A percentile compares a stretch with the other conserved stretches of the same genome.
Conservation (phyloP, 2,113 vertebrate species). For the Lycocorax pyrrhopterus region DNA sequence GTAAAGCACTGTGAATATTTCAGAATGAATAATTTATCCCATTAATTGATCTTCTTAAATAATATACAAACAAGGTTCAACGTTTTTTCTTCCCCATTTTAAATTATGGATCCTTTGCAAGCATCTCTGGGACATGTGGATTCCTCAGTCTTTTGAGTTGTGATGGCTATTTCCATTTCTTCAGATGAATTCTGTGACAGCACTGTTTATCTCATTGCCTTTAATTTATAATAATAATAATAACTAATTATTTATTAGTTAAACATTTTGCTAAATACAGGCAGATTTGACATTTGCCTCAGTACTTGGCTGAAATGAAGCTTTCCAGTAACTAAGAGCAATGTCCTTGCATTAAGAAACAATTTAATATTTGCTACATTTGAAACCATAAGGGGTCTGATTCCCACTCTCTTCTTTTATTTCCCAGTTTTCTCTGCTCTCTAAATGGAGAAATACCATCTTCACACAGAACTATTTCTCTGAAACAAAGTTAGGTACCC, state of each 20-base stretch:
- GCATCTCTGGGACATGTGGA: not conserved
- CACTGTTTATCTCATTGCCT: not conserved
- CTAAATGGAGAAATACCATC: not conserved
- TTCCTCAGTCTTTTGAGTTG: not conserved
- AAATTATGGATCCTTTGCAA: not conserved
- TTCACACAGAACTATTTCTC: accelerated
- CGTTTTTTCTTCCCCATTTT: not conserved
- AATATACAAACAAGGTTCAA: not conserved
- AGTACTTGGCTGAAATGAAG: not conserved
- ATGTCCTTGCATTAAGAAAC: not conserved
- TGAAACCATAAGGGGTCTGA: not conserved
- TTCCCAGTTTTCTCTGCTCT: not conserved
- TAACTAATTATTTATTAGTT: not conserved
- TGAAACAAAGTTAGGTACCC: not conserved
- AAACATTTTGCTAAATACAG: not conserved
- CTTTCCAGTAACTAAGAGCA: not conserved
- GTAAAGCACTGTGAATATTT: not conserved
- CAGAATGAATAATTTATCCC: not conserved
- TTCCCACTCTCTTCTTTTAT: not conserved
- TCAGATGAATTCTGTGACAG: not conserved
- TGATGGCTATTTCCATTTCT: not conserved
- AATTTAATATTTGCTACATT: not conserved
- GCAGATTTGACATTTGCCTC: not conserved
- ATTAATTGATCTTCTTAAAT: not conserved
- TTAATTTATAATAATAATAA: not conserved